Base-by-base conservation (phyloP, 2,888 invertebrate species). In the Automeris io region DNA sequence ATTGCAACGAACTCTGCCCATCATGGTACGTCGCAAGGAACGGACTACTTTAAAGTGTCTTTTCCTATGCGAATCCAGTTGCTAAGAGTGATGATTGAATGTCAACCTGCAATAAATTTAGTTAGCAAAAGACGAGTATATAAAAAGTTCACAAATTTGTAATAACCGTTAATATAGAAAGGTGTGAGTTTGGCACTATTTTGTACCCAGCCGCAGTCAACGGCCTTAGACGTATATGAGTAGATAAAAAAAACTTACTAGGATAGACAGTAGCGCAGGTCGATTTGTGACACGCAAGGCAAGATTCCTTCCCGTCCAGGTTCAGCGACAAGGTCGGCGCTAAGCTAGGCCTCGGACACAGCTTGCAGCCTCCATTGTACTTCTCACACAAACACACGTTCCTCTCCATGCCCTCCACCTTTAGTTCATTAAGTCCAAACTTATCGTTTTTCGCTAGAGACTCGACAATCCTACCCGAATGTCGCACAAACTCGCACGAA, bases 321-420 rank as follows among this genome's bases (percentile, higher is more conserved):
- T 56, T 43, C 19, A 70, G 52, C 9, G 61, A 56, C 33, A 66
- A 54, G 7, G 73, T 60, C 21, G 75, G 70, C 24, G 72, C 63
- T 26, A 68, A 54, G 47, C 65, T 61, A 4, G 74, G 59, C 40
- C 72, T 54, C 21, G 80, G 83, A 41, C 85, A 81, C 57, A 80
- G 64, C 69, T 81, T 82, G 59, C 85, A 85, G 16, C 86, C 86
- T 2, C 83, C 83, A 39, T 80, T 79, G 57, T 78, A 85, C 54
- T 70, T 72, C 70, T 80, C 85, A 47, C 85, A 86, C 36, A 85
- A 58, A 43, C 85, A 86, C 59, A 67, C 73, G 42, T 68, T 64
- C 49, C 59, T 61, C 38, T 75, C 81, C 59, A 78, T 37, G 2
- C 72, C 75, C 19, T 80, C 83, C 46, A 76, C 76, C 45, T 70